phyloP scores from a whole-genome alignment of 2,888 invertebrate genomes.

The Encarsia formosa region DNA sequence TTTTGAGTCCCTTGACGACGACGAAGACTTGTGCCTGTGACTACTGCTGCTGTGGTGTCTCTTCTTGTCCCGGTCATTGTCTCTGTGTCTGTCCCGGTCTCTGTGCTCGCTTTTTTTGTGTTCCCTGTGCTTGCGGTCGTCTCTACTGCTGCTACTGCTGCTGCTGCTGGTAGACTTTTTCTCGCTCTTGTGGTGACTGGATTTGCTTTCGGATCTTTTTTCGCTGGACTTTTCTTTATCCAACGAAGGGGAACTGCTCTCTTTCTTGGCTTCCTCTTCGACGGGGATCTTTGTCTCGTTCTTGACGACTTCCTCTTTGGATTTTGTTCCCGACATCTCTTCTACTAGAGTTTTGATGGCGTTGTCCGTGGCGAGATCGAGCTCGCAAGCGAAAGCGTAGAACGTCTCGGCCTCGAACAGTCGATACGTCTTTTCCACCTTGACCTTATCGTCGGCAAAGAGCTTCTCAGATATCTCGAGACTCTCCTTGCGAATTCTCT shows the following conservation, averaged over 20 bases:
- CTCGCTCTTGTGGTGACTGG: neutral
- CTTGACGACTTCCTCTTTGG: constrained; percentile 38
- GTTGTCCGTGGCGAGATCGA: constrained; percentile 48
- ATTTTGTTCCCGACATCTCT: constrained; percentile 50
- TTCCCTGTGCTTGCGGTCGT: constrained; percentile 27
- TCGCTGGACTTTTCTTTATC: constrained; percentile 9
- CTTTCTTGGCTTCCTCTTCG: constrained; percentile 8
- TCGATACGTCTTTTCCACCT: constrained; percentile 38
- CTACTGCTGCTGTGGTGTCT: constrained; percentile 21
- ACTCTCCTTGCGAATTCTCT: constrained; percentile 43
- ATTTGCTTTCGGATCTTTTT: constrained; percentile 4
- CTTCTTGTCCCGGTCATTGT: constrained; percentile 18
- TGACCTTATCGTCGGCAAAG: constrained; percentile 34
- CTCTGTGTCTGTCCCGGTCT: constrained; percentile 22
- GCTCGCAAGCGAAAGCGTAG: constrained; percentile 42
- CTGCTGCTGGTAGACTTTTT: neutral
- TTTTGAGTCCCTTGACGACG: constrained; percentile 13
- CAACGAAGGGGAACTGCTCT: constrained; percentile 26
- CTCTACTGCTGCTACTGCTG: constrained; percentile 34
- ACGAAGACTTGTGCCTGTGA: constrained; percentile 11
- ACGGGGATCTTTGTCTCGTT: constrained; percentile 19
- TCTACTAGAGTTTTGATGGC: constrained; percentile 48
- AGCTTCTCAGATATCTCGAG: constrained; percentile 39
- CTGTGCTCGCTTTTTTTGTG: constrained; percentile 28
- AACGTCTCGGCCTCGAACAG: constrained; percentile 42